Evolutionary conservation across 2,888 invertebrate genomes (phyloP), one percentile per base, ranked within the genome.

Genomic region (Crioceris asparagi): DNA sequence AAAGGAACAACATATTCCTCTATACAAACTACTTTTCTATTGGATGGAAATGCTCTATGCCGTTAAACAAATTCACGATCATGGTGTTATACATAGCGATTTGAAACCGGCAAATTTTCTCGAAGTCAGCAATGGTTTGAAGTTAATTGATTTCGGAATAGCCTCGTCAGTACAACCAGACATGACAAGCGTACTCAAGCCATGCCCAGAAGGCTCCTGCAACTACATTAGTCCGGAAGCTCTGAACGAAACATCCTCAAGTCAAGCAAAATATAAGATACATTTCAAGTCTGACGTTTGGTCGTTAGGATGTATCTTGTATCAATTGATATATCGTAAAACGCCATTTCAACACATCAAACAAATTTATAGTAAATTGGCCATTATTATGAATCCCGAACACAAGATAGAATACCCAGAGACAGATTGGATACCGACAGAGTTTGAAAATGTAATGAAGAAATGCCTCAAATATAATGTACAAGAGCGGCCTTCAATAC

Each of bases 161-260:
- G 87, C 96, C 32, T 85, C 88, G 31, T 79, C 82, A 35, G 75
- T 96, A 48, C 82, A 85, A 50, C 72, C 75, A 38, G 92, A 96
- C 62, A 83, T 82, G 61, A 96, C 94, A 1, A 87, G 86, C 54
- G 84, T 93, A 39, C 74, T 85, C 35, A 87, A 86, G 61, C 75
- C 83, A 52, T 78, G 77, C 49, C 78, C 82, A 44, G 78, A 83
- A 38, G 96, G 96, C 32, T 93, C 96, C 0, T 80, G 86, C 57
- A 92, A 91, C 62, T 97, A 92, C 65, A 94, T 97, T 67, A 91
- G 93, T 62, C 96, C 96, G 0, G 96, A 97, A 70, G 88, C 90
- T 32, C 67, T 92, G 48, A 75, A 72, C 56, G 79, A 51, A 17
- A 54, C 51, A 32, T 36, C 27, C 43, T 61, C 65, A 8, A 61